Base-by-base conservation (phyloP, 2,113 vertebrate genomes). In the Varanus salvator region DNA sequence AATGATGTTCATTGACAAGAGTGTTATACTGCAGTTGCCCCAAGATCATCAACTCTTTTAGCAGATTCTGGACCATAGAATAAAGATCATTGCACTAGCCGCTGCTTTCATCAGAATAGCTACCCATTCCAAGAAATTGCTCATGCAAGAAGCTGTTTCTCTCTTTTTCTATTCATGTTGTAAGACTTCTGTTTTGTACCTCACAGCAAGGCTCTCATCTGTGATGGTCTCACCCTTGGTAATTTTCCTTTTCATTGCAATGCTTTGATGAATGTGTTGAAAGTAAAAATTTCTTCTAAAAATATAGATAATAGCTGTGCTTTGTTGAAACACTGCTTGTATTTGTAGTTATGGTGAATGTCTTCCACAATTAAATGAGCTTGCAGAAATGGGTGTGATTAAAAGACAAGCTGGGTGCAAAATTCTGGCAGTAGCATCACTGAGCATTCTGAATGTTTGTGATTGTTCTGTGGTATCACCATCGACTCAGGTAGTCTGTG, bases 11-110 rank as follows among this genome's bases (percentile, higher is more conserved):
- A 92, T 90, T 91, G 83, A 85, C 85, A 81, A 57, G 83, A 84
- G 76, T 87, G 44, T 91, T 94, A 90, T 91, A 85, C 91, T 78
- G 91, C 85, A 44, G 80, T 29, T 92, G 91, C 92, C 54, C 0
- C 68, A 76, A 89, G 23, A 38, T 93, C 82, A 93, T 83, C 38
- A 64, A 64, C 86, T 85, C 80, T 81, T 85, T 83, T 92, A 90
- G 89, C 90, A 91, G 90, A 87, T 66, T 21, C 6, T 60, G 86
- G 90, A 19, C 27, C 50, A 15, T 80, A 50, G 7, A 87, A 8
- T 0, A 0, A 83, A 80, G 34, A 25, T 0, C 81, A 21, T 91
- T 90, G n/a, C 82, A 94, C 85, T 88, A 71, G 75, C 60, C 95
- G 48, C 84, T 84, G 2, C 34, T 89, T 94, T 94, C 89, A 87